These are phyloP conservation scores for Dryobates pubescens DNA, from an alignment of 2,797 vertebrate species.

Conservation along the genomic window DNA sequence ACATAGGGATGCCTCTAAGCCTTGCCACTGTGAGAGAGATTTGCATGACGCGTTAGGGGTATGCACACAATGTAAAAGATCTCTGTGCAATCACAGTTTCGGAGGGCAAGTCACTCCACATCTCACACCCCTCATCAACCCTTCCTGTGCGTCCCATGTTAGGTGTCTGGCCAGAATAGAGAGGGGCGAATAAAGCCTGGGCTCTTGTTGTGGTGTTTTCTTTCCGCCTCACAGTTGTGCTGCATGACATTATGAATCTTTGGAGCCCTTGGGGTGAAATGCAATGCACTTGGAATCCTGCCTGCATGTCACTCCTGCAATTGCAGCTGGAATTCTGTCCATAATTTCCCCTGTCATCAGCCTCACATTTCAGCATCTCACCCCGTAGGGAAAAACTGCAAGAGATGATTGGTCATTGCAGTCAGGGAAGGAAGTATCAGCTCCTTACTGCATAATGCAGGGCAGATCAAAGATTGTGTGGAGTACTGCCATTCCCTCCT, in stretches of 20 bases:
- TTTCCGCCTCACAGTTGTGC: background rate
- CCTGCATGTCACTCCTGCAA: background rate
- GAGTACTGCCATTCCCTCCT: too few species aligned
- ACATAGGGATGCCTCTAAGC: too few species aligned
- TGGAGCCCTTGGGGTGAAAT: constrained; percentile 6
- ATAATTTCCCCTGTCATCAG: constrained; percentile 12
- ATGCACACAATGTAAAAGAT: too few species aligned
- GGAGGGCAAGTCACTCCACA: too few species aligned
- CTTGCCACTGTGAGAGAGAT: too few species aligned
- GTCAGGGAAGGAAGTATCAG: background rate
- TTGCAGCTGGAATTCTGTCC: background rate
- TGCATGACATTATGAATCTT: background rate
- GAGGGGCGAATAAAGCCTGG: too few species aligned
- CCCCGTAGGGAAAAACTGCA: constrained; percentile 21
- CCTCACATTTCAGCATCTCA: constrained; percentile 10
- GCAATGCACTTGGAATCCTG: background rate
- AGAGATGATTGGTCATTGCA: constrained; percentile 21
- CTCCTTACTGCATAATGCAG: background rate
- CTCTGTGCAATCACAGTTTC: too few species aligned
- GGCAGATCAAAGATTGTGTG: constrained; percentile 36
- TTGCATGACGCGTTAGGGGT: too few species aligned
- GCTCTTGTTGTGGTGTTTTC: too few species aligned
- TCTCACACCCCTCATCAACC: too few species aligned
- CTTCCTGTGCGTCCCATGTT: too few species aligned
- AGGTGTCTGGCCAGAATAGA: too few species aligned